Conservation (phyloP, 1,140 invertebrate species). For the Hermetia illucens region DNA sequence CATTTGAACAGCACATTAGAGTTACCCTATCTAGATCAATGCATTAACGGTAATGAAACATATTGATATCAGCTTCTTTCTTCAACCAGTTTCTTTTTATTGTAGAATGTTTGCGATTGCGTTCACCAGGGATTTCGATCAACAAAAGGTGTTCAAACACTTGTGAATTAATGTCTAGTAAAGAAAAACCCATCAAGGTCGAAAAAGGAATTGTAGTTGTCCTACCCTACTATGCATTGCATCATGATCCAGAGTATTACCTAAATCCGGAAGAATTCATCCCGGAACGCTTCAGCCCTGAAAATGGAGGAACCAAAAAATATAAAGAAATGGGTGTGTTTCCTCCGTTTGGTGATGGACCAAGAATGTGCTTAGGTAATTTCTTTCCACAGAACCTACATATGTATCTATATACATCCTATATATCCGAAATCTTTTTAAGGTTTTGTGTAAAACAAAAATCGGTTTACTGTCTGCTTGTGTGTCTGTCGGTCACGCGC, state of each 20-base stretch:
- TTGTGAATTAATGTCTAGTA: slow-evolving; percentile 22
- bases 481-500: no score
- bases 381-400: no score
- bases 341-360: slow-evolving; percentile 43
- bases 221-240: slow-evolving; percentile 35
- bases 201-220: slow-evolving; percentile 33
- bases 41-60: neutral
- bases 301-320: slow-evolving; percentile 17
- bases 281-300: slow-evolving; percentile 47
- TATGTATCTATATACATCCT: no score
- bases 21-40: slow-evolving; percentile 2
- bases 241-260: slow-evolving; percentile 44
- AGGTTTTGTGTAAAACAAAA: no score
- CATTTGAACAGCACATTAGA: neutral
- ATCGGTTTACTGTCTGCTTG: no score
- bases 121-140: slow-evolving; percentile 28
- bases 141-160: slow-evolving; percentile 23
- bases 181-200: slow-evolving; percentile 6
- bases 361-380: slow-evolving; percentile 39
- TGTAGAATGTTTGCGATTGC: slow-evolving; percentile 32
- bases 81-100: no score
- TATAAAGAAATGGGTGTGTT: slow-evolving; percentile 1
- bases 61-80: no score
- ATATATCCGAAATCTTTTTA: no score
- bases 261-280: slow-evolving; percentile 49